These are phyloP conservation scores for Margarornis squamiger DNA, from an alignment of 2,797 vertebrate species.

Conservation along the genomic window DNA sequence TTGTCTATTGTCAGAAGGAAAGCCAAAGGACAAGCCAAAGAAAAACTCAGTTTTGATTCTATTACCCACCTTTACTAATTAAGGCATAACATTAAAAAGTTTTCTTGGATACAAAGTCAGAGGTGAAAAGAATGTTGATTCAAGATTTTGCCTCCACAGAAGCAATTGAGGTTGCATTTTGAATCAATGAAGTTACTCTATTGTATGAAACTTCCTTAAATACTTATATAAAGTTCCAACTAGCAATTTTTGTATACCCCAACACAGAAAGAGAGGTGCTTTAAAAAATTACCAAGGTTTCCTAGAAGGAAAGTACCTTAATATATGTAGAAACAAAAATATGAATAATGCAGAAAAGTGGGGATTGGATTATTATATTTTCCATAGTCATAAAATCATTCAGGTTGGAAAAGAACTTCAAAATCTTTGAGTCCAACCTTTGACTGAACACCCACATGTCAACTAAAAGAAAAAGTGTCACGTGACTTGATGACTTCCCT, in stretches of 20 bases:
- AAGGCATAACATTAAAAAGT: neutral
- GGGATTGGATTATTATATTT: neutral
- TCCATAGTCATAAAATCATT: neutral
- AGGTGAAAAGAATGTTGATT: neutral
- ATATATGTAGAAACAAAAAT: neutral
- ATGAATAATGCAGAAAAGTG: neutral
- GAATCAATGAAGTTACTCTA: neutral
- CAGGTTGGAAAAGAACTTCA: neutral
- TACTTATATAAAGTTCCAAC: neutral
- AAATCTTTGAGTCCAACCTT: neutral
- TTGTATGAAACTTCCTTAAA: neutral
- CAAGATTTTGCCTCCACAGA: neutral
- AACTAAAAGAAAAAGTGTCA: neutral
- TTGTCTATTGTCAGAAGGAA: neutral
- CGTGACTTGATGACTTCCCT: neutral
- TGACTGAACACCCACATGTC: neutral
- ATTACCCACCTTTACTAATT: neutral
- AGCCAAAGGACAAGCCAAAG: neutral
- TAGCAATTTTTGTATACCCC: neutral
- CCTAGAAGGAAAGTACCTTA: neutral
- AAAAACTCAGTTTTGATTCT: neutral
- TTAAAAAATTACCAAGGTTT: neutral
- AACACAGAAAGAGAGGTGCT: neutral
- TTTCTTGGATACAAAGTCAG: neutral
- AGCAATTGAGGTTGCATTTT: neutral